Conservation (phyloP, 2,888 invertebrate species). For the Lepidocyrtoides sp. region DNA sequence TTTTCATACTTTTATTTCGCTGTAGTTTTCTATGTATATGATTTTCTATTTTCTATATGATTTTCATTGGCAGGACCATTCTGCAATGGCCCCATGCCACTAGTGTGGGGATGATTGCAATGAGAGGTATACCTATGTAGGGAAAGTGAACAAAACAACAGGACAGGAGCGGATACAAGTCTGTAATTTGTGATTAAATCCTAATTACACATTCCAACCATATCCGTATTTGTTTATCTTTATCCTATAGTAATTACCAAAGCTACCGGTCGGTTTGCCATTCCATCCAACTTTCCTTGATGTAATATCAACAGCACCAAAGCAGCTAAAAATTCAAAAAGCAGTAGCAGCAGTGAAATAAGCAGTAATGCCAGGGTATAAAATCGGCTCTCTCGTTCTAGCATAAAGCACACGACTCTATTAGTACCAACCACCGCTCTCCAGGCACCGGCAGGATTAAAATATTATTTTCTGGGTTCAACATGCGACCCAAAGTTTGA, state of each 20-base stretch:
- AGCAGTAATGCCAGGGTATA: neutral
- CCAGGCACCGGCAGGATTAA: constrained; percentile 39
- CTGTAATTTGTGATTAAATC: constrained; percentile 75
- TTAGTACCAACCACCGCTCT: neutral
- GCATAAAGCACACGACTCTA: no score
- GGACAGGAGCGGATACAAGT: constrained; percentile 56
- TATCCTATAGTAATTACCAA: constrained; percentile 69
- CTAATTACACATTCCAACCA: constrained; percentile 74
- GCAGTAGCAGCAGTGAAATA: neutral
- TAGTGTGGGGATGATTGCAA: no score
- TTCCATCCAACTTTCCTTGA: constrained; percentile 3
- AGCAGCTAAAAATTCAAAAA: neutral
- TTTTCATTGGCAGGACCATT: no score
- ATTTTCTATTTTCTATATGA: no score
- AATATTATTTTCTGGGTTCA: constrained; percentile 13
- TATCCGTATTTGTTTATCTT: constrained; percentile 79
- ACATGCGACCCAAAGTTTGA: constrained; percentile 31
- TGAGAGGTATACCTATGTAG: no score
- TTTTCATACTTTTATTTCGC: no score
- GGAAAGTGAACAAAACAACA: constrained; percentile 38
- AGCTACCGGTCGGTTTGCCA: constrained; percentile 57
- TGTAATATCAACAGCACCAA: neutral
- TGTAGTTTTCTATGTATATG: no score
- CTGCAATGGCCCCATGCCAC: no score
- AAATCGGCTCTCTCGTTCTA: no score